Conservation (phyloP, 2,113 vertebrate genomes). For the Morone saxatilis region DNA sequence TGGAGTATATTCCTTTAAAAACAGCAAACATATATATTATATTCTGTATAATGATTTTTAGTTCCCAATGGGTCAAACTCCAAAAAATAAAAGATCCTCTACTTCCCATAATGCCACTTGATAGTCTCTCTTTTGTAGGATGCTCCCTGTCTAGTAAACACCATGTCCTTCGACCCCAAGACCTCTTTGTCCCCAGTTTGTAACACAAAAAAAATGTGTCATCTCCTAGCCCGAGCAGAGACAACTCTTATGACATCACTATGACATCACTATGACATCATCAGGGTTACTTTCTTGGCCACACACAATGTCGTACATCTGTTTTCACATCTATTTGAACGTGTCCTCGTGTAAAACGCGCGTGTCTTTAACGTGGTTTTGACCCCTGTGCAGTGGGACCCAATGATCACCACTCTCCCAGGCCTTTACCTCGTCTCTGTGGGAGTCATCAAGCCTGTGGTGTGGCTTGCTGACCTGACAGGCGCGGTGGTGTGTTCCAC, state of each 20-base stretch:
- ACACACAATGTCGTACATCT: background rate
- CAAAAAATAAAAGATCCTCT: background rate
- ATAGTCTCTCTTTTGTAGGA: background rate
- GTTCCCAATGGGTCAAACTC: background rate
- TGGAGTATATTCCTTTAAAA: too few relatives aligned
- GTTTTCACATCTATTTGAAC: background rate
- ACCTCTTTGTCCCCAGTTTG: background rate
- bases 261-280: background rate
- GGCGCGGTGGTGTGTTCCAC: slow-evolving; percentile 90
- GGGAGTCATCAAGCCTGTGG: slow-evolving; percentile 90
- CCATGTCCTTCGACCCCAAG: background rate
- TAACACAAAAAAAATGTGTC: background rate
- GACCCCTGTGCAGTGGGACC: slow-evolving; percentile 90
- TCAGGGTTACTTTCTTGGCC: background rate
- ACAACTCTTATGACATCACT: background rate
- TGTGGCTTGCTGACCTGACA: slow-evolving; percentile 90
- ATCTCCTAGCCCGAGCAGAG: background rate
- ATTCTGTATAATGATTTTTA: background rate
- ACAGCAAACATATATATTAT: background rate
- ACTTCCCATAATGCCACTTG: background rate
- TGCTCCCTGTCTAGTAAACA: background rate
- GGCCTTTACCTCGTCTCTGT: slow-evolving; percentile 94
- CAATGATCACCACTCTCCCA: slow-evolving; percentile 97
- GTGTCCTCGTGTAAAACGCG: background rate
- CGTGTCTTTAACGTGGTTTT: background rate